Percentiles rank a stretch among this genome's conserved stretches.
phyloP scores from a whole-genome alignment of 1,140 invertebrate genomes.

The Cydia pomonella region DNA sequence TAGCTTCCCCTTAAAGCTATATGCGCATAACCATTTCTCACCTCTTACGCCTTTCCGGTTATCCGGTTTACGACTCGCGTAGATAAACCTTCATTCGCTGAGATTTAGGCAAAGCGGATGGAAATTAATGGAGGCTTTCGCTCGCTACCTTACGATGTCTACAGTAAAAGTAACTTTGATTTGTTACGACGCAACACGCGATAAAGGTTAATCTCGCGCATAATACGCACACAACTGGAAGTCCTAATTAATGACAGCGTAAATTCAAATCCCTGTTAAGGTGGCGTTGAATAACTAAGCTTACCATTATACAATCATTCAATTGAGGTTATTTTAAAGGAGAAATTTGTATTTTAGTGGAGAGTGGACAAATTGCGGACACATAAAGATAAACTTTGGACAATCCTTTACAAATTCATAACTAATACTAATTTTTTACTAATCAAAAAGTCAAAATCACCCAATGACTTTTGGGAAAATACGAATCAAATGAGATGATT shows the following conservation, averaged over 20 bases:
- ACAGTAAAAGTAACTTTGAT: slow-evolving; percentile 37
- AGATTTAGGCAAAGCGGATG: slow-evolving; percentile 50
- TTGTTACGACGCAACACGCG: slow-evolving; percentile 46
- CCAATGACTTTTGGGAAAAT: too few relatives aligned
- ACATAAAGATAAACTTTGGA: too few relatives aligned
- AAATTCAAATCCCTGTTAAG: slow-evolving; percentile 1
- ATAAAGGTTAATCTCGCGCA: slow-evolving; percentile 25
- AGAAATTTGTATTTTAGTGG: too few relatives aligned
- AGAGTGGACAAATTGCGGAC: too few relatives aligned
- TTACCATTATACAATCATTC: not conserved
- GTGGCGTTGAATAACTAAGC: not conserved
- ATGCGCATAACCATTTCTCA: not conserved
- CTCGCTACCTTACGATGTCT: slow-evolving; percentile 34
- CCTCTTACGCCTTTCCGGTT: slow-evolving; percentile 7
- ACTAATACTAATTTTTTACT: too few relatives aligned
- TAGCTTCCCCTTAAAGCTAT: not conserved
- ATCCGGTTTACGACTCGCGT: slow-evolving; percentile 11
- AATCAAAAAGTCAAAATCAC: too few relatives aligned
- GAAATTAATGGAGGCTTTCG: slow-evolving; percentile 49
- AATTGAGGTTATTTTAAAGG: too few relatives aligned
- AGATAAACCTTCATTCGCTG: slow-evolving; percentile 49
- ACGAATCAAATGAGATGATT: too few relatives aligned
- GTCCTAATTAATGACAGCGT: not conserved
- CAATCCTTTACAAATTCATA: too few relatives aligned
- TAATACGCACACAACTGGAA: slow-evolving; percentile 4